Evolutionary conservation across 2,797 vertebrate genomes (phyloP), one percentile per base, ranked within the genome.

Genomic region (Hippocampus kuda): DNA sequence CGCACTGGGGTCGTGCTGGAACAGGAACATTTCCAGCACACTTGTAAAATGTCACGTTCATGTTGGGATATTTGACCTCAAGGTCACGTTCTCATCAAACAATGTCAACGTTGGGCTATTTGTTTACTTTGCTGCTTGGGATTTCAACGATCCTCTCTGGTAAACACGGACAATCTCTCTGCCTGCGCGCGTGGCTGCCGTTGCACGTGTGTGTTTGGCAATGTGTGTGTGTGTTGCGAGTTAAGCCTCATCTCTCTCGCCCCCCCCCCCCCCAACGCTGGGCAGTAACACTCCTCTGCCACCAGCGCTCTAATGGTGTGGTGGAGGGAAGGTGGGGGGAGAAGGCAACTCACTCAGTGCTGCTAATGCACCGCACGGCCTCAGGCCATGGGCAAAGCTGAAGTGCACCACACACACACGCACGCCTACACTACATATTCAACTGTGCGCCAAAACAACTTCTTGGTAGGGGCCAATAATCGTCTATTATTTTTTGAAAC

Each of bases 221-320:
- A 38, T 38, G 34, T 69, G 26, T 71, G 72, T 72, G 66, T 71
- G 27, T 69, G 66, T 68, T 53, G 26, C 6, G 30, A 38, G 20
- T 67, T 54, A 30, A 67, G 62, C 57, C 24, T 63, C n/a, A 53
- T 27, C 66, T 69, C 71, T 60, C 65, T 71, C 62, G 5, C 34
- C 7, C 34, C 7, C 6, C 34, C 4, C 34, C 34, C 34, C 5
- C 34, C 34, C 34, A 7, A 68, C 70, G 68, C 79, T 71, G 85
- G 84, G 68, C 85, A 83, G 81, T 86, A 84, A 84, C 86, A 87
- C 84, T 87, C 85, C 87, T 89, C 79, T 89, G 89, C 88, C 89
- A 91, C 91, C 89, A 90, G 88, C 83, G 74, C 83, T 87, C 85
- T 90, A 91, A 91, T 89, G 81, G 22, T 87, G 86, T 85, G 87